Conservation (phyloP, 64 coral and sea anemone genomes). For the Montipora foliosa region DNA sequence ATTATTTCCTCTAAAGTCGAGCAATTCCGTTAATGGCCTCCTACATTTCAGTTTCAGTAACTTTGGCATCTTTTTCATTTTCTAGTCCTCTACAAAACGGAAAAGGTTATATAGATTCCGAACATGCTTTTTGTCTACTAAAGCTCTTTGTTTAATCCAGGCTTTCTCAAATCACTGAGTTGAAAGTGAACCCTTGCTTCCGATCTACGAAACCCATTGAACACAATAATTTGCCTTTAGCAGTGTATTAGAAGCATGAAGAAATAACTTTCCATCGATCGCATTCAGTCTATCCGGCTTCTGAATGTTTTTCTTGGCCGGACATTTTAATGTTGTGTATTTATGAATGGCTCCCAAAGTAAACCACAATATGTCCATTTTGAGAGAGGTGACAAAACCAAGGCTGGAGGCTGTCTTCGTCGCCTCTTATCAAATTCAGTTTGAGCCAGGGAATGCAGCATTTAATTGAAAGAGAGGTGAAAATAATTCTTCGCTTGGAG, state of each 20-base stretch:
- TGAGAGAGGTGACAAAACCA: too few relatives aligned
- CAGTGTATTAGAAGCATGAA: neutral
- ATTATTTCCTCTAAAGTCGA: too few relatives aligned
- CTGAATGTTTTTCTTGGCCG: neutral
- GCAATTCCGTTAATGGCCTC: neutral
- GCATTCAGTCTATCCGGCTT: neutral
- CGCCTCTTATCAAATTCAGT: too few relatives aligned
- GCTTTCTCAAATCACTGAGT: too few relatives aligned
- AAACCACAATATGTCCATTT: neutral
- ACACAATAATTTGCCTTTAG: neutral
- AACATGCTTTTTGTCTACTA: neutral
- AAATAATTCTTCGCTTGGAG: too few relatives aligned
- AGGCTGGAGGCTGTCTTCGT: too few relatives aligned
- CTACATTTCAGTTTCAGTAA: neutral
- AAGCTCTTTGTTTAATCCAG: neutral
- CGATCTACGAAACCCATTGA: neutral
- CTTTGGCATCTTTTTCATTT: neutral
- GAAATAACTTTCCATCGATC: neutral
- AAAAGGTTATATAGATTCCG: neutral
- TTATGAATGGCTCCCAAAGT: neutral
- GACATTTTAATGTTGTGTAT: neutral
- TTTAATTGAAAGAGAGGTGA: too few relatives aligned
- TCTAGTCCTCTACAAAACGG: neutral
- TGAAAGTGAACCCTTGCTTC: neutral
- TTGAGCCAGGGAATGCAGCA: too few relatives aligned